A percentile compares a stretch with the other conserved stretches of the same genome.
phyloP scores from a whole-genome alignment of 2,113 vertebrate species.

The Excalfactoria chinensis region DNA sequence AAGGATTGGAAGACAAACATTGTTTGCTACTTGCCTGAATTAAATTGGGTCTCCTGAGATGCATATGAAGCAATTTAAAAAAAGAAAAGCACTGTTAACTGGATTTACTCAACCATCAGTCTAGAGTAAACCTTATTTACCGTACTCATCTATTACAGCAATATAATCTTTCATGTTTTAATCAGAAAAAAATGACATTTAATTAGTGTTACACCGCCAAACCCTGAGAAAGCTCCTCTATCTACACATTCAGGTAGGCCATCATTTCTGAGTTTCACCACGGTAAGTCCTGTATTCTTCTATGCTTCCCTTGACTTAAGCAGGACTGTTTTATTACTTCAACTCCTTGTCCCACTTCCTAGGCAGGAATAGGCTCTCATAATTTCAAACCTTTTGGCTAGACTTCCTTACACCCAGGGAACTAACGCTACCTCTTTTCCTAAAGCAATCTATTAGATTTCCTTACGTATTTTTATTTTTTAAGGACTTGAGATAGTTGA shows the following conservation, averaged over 20 bases:
- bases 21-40: slow-evolving; percentile 48
- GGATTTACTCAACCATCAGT: slow-evolving; percentile 24
- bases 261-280: background rate
- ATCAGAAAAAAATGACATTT: slow-evolving; percentile 40
- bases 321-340: background rate
- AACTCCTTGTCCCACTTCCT: background rate
- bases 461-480: background rate
- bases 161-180: slow-evolving; percentile 49
- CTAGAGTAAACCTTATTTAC: slow-evolving; percentile 35
- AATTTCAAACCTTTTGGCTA: background rate
- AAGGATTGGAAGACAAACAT: slow-evolving; percentile 35
- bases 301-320: background rate
- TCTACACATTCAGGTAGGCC: background rate
- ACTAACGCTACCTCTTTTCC: background rate
- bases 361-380: background rate
- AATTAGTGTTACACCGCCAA: slow-evolving; percentile 28
- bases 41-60: slow-evolving; percentile 66
- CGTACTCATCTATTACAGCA: slow-evolving; percentile 31
- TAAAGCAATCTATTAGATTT: background rate
- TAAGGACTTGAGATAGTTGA: background rate
- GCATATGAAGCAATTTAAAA: slow-evolving; percentile 46
- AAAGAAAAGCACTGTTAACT: slow-evolving; percentile 39
- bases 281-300: background rate
- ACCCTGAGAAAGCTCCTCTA: background rate
- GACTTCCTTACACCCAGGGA: background rate